These are phyloP conservation scores for Stenchaetothrips biformis DNA, from an alignment of 2,888 invertebrate genomes.

Conservation along the genomic window DNA sequence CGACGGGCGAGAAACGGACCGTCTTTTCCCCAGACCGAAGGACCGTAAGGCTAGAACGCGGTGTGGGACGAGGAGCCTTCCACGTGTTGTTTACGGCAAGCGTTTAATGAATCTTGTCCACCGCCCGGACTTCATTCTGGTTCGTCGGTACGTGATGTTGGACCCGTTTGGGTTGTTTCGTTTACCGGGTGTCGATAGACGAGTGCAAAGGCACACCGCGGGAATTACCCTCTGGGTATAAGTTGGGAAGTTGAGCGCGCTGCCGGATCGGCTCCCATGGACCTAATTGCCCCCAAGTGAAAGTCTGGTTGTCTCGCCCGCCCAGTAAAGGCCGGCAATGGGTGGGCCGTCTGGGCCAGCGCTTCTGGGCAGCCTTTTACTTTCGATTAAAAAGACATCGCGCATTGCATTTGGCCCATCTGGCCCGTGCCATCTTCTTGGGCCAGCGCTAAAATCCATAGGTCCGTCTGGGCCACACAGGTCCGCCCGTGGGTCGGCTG, in stretches of 20 bases:
- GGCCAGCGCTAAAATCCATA: too few relatives aligned
- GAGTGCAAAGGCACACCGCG: neutral
- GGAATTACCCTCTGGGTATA: slow-evolving; percentile 9
- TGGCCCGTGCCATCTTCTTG: too few relatives aligned
- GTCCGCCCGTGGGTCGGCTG: too few relatives aligned
- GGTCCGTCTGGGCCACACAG: too few relatives aligned
- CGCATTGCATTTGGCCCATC: too few relatives aligned
- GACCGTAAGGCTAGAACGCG: neutral
- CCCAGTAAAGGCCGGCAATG: too few relatives aligned
- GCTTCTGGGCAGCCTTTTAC: too few relatives aligned
- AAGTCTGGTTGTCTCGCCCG: too few relatives aligned
- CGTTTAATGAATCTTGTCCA: slow-evolving; percentile 21
- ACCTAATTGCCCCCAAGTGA: slow-evolving; percentile 4
- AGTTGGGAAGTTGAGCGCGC: neutral
- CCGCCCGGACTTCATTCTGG: neutral
- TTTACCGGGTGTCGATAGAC: slow-evolving; percentile 7
- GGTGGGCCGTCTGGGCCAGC: too few relatives aligned
- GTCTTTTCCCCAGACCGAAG: neutral
- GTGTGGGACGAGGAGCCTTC: neutral
- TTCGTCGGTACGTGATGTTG: neutral
- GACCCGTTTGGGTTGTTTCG: slow-evolving; percentile 2
- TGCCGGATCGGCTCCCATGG: neutral
- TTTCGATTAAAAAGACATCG: too few relatives aligned
- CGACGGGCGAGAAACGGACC: neutral
- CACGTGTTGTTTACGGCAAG: slow-evolving; percentile 6